Percentiles rank a stretch among this genome's conserved stretches.
Conservation (phyloP, 2,888 invertebrate genomes). For the Limenitis camilla region DNA sequence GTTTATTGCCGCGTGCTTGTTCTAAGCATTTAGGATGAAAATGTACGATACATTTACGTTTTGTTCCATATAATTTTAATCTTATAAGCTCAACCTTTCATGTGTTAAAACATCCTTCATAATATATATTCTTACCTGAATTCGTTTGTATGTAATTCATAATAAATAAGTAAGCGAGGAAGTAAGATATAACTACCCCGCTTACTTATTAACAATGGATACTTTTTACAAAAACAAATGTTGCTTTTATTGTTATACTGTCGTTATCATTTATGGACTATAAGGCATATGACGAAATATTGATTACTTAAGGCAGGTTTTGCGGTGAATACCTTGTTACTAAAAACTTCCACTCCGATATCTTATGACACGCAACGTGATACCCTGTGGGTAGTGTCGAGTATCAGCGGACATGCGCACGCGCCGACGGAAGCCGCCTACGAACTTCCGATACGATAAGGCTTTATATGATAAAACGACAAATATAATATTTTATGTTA, state of each 20-base stretch:
- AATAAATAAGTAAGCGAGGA: too few relatives aligned
- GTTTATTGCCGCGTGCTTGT: constrained; percentile 55
- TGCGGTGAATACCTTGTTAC: constrained; percentile 25
- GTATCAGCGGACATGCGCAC: constrained; percentile 49
- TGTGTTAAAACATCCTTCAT: too few relatives aligned
- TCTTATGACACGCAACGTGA: constrained; percentile 37
- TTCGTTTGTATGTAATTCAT: too few relatives aligned
- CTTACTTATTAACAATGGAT: too few relatives aligned
- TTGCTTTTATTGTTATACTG: too few relatives aligned
- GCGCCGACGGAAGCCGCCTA: constrained; percentile 62
- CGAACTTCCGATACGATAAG: constrained; percentile 61
- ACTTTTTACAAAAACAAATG: too few relatives aligned
- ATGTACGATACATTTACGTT: constrained; percentile 1
- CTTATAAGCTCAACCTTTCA: not conserved
- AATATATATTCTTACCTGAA: too few relatives aligned
- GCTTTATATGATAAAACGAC: constrained; percentile 40
- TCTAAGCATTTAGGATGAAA: constrained; percentile 45
- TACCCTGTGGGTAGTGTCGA: constrained; percentile 40
- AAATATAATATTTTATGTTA: not conserved
- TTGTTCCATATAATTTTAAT: not conserved
- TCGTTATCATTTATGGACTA: too few relatives aligned
- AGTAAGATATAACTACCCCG: too few relatives aligned
- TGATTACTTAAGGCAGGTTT: constrained; percentile 25
- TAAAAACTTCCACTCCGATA: constrained; percentile 29
- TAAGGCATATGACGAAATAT: constrained; percentile 13